phyloP scores from a whole-genome alignment of 2,888 invertebrate species.

The Lacanobia wlatinum region DNA sequence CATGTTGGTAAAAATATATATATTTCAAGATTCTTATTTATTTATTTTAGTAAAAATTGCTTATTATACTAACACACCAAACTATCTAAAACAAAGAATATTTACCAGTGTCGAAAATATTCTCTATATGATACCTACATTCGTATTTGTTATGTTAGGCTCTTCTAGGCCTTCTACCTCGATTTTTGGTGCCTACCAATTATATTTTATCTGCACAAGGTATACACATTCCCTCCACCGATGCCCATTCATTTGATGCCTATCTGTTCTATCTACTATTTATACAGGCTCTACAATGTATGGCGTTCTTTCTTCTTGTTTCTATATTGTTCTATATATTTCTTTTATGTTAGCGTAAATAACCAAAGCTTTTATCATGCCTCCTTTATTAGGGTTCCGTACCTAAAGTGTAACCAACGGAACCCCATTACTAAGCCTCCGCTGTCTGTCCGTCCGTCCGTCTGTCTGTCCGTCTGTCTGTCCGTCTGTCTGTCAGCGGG shows the following conservation, averaged over 20 bases:
- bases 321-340: slow-evolving; percentile 19
- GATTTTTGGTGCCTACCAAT: slow-evolving; percentile 13
- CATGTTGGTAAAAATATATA: too few relatives aligned
- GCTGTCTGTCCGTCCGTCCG: too few relatives aligned
- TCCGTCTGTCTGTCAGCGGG: too few relatives aligned
- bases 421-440: too few relatives aligned
- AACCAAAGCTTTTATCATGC: background rate
- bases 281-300: slow-evolving; percentile 22
- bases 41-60: too few relatives aligned
- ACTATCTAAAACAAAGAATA: too few relatives aligned
- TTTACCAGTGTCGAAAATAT: background rate
- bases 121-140: background rate
- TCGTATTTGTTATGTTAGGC: background rate
- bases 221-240: slow-evolving; percentile 6
- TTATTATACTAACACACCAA: too few relatives aligned
- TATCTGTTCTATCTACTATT: slow-evolving; percentile 33
- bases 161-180: slow-evolving; percentile 10
- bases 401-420: too few relatives aligned
- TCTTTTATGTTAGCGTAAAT: background rate
- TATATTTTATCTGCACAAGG: slow-evolving; percentile 31
- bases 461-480: too few relatives aligned
- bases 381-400: background rate
- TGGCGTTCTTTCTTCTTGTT: slow-evolving; percentile 10
- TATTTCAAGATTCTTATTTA: too few relatives aligned
- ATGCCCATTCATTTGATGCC: slow-evolving; percentile 28